Percentiles rank a stretch among this genome's conserved stretches.
Conservation (phyloP, 2,797 vertebrate species). For the Hephaestus fuliginosus region DNA sequence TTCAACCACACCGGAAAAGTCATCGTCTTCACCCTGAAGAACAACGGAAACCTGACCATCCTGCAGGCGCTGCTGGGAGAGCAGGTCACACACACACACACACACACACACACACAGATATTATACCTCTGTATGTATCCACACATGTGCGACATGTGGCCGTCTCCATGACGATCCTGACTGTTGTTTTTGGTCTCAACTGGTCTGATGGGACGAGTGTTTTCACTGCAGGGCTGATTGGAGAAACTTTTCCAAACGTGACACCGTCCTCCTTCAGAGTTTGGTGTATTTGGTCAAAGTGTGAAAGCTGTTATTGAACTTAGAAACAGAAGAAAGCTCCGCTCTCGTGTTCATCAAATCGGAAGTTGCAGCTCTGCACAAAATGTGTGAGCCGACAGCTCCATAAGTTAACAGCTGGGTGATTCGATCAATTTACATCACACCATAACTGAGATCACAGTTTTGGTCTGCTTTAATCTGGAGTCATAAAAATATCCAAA, state of each 20-base stretch:
- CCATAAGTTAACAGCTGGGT: too few relatives aligned
- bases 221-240: too few relatives aligned
- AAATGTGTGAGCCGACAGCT: too few relatives aligned
- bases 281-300: not conserved
- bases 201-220: too few relatives aligned
- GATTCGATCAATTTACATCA: too few relatives aligned
- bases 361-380: not conserved
- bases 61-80: slow-evolving; percentile 91
- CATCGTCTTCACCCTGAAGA: slow-evolving; percentile 93
- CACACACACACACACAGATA: not conserved
- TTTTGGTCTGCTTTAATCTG: too few relatives aligned
- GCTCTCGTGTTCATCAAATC: too few relatives aligned
- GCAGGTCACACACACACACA: slow-evolving; percentile 86
- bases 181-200: not conserved
- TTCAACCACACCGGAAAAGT: slow-evolving; percentile 99
- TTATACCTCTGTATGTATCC: not conserved
- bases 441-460: too few relatives aligned
- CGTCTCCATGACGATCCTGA: too few relatives aligned
- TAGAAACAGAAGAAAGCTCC: not conserved
- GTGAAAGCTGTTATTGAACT: not conserved
- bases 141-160: slow-evolving; percentile 51
- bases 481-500: too few relatives aligned
- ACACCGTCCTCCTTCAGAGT: not conserved
- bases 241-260: not conserved
- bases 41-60: slow-evolving; percentile 90